Percentiles rank a stretch among this genome's conserved stretches.
phyloP scores from a whole-genome alignment of 2,888 invertebrate species.

The Autographa gamma region DNA sequence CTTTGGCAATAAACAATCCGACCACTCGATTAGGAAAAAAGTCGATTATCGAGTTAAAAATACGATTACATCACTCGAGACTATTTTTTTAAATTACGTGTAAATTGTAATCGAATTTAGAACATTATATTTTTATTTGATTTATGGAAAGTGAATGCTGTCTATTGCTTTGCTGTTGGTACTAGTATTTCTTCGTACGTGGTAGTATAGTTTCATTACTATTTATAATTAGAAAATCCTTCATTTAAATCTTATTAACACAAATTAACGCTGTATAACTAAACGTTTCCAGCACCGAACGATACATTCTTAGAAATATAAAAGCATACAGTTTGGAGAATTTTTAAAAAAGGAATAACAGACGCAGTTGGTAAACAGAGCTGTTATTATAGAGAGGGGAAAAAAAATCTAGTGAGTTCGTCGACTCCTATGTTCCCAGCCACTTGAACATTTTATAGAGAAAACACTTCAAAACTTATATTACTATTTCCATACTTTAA shows the following conservation, averaged over 20 bases:
- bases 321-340: constrained; percentile 62
- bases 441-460: constrained; percentile 87
- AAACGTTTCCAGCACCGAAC: constrained; percentile 22
- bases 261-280: constrained; percentile 10
- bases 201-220: not conserved
- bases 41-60: constrained; percentile 57
- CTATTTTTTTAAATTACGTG: constrained; percentile 58
- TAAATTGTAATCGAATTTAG: constrained; percentile 31
- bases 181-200: not conserved
- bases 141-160: constrained; percentile 35
- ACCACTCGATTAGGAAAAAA: constrained; percentile 67
- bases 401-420: constrained; percentile 79
- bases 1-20: constrained; percentile 75
- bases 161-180: not conserved
- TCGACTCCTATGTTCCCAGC: constrained; percentile 83
- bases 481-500: constrained; percentile 88
- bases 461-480: constrained; percentile 88
- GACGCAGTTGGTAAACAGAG: constrained; percentile 79
- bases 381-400: constrained; percentile 82
- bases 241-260: constrained; percentile 32
- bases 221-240: constrained; percentile 13
- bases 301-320: constrained; percentile 46
- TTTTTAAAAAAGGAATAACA: constrained; percentile 75
- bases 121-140: constrained; percentile 40
- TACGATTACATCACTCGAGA: constrained; percentile 55